These are phyloP conservation scores for Calephelis perditalis DNA, from an alignment of 2,888 invertebrate species.

Conservation along the genomic window DNA sequence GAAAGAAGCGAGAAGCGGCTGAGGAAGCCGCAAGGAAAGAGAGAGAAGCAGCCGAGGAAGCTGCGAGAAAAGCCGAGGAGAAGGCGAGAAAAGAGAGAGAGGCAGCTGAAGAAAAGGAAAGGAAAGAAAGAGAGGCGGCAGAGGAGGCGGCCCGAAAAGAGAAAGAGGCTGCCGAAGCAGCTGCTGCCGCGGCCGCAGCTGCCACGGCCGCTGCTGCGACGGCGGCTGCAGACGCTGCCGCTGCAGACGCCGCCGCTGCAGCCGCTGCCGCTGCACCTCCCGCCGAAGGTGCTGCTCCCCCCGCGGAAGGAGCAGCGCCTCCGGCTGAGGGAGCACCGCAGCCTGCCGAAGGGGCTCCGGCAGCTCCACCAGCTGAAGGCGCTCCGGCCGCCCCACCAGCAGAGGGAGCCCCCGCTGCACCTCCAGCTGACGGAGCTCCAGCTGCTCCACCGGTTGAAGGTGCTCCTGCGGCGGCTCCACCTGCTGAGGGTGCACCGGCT, in stretches of 20 bases:
- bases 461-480: constrained; percentile 22
- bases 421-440: constrained; percentile 43
- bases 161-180: constrained; percentile 22
- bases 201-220: constrained; percentile 2
- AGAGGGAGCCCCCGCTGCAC: constrained; percentile 26
- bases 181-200: constrained; percentile 21
- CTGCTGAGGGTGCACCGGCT: constrained; percentile 24
- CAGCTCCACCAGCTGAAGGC: constrained; percentile 30
- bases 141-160: constrained; percentile 19
- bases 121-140: constrained; percentile 19
- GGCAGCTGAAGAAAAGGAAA: constrained; percentile 33
- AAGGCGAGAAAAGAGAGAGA: constrained; percentile 33
- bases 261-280: constrained; percentile 18
- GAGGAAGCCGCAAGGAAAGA: constrained; percentile 17
- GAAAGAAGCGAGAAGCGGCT: constrained; percentile 13
- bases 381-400: constrained; percentile 31
- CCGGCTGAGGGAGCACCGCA: constrained; percentile 18
- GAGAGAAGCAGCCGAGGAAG: constrained; percentile 13
- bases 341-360: constrained; percentile 37
- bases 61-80: constrained; percentile 19
- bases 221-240: neutral
- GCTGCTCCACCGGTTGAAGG: constrained; percentile 33
- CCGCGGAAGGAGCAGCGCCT: constrained; percentile 17
- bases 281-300: constrained; percentile 24
- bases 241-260: constrained; percentile 18